A percentile compares a stretch with the other conserved stretches of the same genome.
Conservation (phyloP, 2,113 vertebrate genomes). For the Ardeotis arabs region DNA sequence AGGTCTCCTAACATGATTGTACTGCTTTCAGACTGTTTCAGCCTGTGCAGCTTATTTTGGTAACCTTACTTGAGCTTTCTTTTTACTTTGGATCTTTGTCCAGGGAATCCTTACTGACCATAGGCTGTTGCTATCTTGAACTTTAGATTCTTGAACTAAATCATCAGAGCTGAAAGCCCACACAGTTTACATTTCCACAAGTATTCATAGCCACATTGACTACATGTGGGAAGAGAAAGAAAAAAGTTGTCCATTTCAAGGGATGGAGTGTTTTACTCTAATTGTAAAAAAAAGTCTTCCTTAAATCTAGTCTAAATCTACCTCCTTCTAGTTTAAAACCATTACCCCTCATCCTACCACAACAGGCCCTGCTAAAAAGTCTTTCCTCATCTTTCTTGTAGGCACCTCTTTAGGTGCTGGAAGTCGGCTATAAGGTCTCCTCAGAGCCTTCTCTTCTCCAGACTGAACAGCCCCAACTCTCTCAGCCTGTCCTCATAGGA, state of each 20-base stretch:
- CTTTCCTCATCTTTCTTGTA: too few relatives aligned
- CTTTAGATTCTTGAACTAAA: background rate
- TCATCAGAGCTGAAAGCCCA: background rate
- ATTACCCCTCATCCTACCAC: too few relatives aligned
- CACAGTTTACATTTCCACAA: background rate
- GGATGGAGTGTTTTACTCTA: background rate
- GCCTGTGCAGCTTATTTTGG: background rate
- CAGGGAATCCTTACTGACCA: background rate
- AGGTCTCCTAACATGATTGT: background rate
- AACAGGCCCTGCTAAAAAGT: too few relatives aligned
- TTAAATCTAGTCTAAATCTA: too few relatives aligned
- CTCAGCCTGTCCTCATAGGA: too few relatives aligned
- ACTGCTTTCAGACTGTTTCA: background rate
- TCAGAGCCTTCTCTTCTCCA: too few relatives aligned
- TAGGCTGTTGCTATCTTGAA: background rate
- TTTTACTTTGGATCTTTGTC: background rate
- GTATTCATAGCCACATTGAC: background rate
- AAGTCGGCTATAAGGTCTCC: too few relatives aligned
- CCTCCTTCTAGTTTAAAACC: too few relatives aligned
- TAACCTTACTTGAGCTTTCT: background rate
- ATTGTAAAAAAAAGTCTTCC: too few relatives aligned
- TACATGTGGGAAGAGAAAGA: background rate
- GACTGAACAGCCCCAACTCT: too few relatives aligned
- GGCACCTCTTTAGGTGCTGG: too few relatives aligned
- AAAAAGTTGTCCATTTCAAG: background rate